A percentile compares a stretch with the other conserved stretches of the same genome.
These are phyloP conservation scores for Thalassoma bifasciatum DNA, from an alignment of 2,113 vertebrate genomes.

Conservation along the genomic window DNA sequence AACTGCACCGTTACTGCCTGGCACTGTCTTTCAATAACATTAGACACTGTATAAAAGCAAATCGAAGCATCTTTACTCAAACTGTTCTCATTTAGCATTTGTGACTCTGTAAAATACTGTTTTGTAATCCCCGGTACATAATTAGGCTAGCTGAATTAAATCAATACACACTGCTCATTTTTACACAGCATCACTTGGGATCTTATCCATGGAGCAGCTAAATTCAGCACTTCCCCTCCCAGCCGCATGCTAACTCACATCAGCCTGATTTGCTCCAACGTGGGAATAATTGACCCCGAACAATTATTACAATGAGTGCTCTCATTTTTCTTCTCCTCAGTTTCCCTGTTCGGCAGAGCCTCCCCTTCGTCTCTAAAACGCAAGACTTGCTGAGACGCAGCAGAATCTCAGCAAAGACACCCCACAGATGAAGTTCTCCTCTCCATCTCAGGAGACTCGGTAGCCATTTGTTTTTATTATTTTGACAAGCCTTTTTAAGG, in stretches of 20 bases:
- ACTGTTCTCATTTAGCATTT: constrained; percentile 1
- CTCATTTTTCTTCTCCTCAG: constrained; percentile 79
- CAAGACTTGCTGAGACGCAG: constrained; percentile 53
- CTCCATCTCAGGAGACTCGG: constrained; percentile 78
- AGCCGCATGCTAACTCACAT: constrained; percentile 83
- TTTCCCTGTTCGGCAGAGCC: constrained; percentile 21
- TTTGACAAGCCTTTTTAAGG: constrained; percentile 83
- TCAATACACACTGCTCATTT: constrained; percentile 85
- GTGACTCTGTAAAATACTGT: constrained; percentile 8
- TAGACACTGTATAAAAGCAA: not conserved
- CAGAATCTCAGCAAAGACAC: constrained; percentile 67
- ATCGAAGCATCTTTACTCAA: not conserved
- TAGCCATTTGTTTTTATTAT: constrained; percentile 87
- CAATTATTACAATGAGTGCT: constrained; percentile 84
- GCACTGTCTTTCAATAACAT: not conserved
- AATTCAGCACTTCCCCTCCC: constrained; percentile 80
- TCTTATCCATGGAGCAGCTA: constrained; percentile 82
- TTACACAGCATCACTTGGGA: constrained; percentile 83
- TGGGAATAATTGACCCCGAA: constrained; percentile 93
- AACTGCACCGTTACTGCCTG: not conserved
- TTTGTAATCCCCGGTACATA: constrained; percentile 31
- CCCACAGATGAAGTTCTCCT: constrained; percentile 84
- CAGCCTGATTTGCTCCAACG: constrained; percentile 86
- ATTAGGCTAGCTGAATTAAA: constrained; percentile 49
- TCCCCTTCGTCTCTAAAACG: constrained; percentile 47